Base-by-base conservation (phyloP, 2,113 vertebrate species). In the Platichthys stellatus region DNA sequence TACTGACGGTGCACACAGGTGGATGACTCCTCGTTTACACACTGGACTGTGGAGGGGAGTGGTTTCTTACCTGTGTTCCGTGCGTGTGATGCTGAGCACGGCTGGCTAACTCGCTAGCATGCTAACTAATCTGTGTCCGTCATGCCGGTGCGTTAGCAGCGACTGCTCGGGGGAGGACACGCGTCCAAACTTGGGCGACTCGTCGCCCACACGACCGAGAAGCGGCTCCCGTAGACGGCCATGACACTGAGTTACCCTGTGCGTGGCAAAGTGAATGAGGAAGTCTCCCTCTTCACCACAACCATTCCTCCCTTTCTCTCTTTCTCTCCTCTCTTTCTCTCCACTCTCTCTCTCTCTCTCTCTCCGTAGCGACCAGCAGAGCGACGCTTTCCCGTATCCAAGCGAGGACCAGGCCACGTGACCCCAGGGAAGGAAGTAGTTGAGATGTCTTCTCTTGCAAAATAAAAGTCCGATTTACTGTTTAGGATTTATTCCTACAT, bases 321-420 rank as follows among this genome's bases (percentile, higher is more conserved):
- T 5, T 3, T 24, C 40, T 26, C 80, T 74, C 86, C 40, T 26
- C 80, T 74, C 86, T 87, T 63, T 91, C 31, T 13, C 9, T 24
- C 40, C 18, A 40, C 23, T 23, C 23, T 35, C 20, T 43, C 78
- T 74, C 87, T 24, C 87, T 24, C 40, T 26, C 63, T 38, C 20
- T 43, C 80, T 72, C 87, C 89, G 67, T 91, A 88, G 91, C 84
- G 90, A 94, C 85, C 74, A 51, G 68, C 31, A n/a, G 47, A 80
- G 86, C 63, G 92, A 94, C 93, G 94, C 92, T 88, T 91, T 84
- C 80, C 63, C 78, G 93, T 93, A 88, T 90, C 93, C 63, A 94
- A 77, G 94, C 47, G 72, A 87, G 78, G 65, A 15, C 17, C 43
- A 0, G 54, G 86, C 90, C 93, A 94, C 82, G 69, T 93, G 93